phyloP scores from a whole-genome alignment of 2,113 vertebrate species.

The Xiphophorus couchianus region DNA sequence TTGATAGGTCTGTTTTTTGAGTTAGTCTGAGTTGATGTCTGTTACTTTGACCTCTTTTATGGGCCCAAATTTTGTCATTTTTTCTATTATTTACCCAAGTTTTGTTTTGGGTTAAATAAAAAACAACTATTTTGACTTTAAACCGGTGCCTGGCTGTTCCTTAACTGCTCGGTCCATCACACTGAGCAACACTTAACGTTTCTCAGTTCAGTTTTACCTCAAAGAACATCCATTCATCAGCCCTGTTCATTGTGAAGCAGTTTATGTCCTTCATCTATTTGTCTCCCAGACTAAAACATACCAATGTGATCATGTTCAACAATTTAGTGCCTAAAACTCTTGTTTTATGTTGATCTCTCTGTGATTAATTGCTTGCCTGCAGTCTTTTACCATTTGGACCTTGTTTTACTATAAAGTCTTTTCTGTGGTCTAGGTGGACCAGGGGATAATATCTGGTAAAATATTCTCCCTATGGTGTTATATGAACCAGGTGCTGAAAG shows the following conservation, averaged over 20 bases:
- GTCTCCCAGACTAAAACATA: slow-evolving; percentile 18
- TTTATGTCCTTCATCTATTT: slow-evolving; percentile 47
- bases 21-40: no score
- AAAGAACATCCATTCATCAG: slow-evolving; percentile 1
- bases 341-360: not conserved
- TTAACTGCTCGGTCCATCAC: no score
- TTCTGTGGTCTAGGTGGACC: slow-evolving; percentile 13
- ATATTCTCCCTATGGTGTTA: slow-evolving; percentile 46
- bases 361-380: not conserved
- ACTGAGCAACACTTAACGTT: slow-evolving; percentile 6
- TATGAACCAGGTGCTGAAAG: slow-evolving; percentile 70
- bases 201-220: slow-evolving; percentile 4
- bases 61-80: no score
- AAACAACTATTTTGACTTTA: no score
- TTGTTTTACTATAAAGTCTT: slow-evolving; percentile 31
- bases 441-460: slow-evolving; percentile 23
- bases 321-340: not conserved
- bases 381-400: not conserved
- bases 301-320: not conserved
- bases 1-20: no score
- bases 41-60: no score
- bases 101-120: no score
- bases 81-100: no score
- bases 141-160: no score
- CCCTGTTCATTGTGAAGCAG: slow-evolving; percentile 15